A percentile compares a stretch with the other conserved stretches of the same genome.
phyloP scores from a whole-genome alignment of 2,797 vertebrate genomes.

The Coreius guichenoti region DNA sequence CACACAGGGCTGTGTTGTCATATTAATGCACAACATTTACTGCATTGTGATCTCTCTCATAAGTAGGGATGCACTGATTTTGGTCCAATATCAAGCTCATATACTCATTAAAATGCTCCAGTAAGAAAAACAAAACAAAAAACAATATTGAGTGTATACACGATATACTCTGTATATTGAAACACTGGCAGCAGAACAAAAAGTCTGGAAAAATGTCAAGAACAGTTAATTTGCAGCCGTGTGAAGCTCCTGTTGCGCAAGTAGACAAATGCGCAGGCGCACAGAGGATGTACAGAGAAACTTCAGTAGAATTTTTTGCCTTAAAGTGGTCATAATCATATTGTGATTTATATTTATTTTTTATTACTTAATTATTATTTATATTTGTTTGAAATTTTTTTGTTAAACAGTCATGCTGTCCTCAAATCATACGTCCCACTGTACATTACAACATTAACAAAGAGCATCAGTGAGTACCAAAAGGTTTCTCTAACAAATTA shows the following conservation, averaged over 20 bases:
- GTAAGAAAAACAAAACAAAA: neutral
- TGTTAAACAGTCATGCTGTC: neutral
- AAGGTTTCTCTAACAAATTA: constrained; percentile 16
- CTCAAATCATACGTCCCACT: neutral
- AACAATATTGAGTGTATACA: neutral
- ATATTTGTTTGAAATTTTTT: neutral
- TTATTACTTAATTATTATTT: neutral
- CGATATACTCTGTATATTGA: neutral
- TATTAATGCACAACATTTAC: constrained; percentile 27
- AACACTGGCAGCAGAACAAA: neutral
- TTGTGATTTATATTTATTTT: neutral
- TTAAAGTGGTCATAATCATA: neutral
- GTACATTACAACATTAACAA: neutral
- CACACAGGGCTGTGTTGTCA: constrained; percentile 37
- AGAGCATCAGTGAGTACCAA: neutral
- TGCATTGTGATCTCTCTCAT: constrained; percentile 4
- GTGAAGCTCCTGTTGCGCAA: constrained; percentile 10
- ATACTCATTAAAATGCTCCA: neutral
- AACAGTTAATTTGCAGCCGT: neutral
- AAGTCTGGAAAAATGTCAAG: neutral
- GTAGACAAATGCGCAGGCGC: neutral
- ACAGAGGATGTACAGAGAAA: neutral
- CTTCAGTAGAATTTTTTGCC: neutral
- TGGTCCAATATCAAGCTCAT: neutral
- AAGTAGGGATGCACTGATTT: neutral